Evolutionary conservation across 1,140 invertebrate genomes (phyloP).

Genomic region (Globodera rostochiensis): DNA sequence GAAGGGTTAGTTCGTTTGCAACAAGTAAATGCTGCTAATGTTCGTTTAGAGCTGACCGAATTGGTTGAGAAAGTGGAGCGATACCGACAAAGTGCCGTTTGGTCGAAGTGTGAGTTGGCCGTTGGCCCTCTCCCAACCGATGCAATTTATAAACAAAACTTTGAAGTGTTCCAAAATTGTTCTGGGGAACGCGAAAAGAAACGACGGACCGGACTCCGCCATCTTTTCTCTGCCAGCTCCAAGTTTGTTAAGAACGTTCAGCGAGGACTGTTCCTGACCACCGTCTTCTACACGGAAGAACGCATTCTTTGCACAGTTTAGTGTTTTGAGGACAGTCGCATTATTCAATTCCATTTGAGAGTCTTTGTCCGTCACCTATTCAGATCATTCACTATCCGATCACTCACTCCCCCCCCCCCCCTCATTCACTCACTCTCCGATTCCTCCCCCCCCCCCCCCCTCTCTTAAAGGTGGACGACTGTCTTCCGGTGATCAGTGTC

Average conservation of each 20-base stretch:
- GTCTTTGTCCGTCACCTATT: too few relatives aligned
- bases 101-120: constrained; percentile 66
- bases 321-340: background rate
- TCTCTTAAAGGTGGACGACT: constrained; percentile 76
- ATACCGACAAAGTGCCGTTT: constrained; percentile 65
- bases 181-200: constrained; percentile 9
- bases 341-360: background rate
- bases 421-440: too few relatives aligned
- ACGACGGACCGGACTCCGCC: constrained; percentile 78
- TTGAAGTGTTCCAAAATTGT: constrained; percentile 9
- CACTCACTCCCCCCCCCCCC: too few relatives aligned
- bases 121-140: background rate
- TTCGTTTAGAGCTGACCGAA: constrained; percentile 70
- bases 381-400: too few relatives aligned
- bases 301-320: constrained; percentile 83
- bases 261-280: constrained; percentile 85
- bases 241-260: constrained; percentile 89
- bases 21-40: background rate
- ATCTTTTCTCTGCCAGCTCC: constrained; percentile 87
- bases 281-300: constrained; percentile 88
- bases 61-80: constrained; percentile 88
- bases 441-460: background rate
- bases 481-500: constrained; percentile 92
- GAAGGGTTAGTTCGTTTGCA: background rate
- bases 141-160: background rate